phyloP scores from a whole-genome alignment of 2,797 vertebrate genomes.

The Eupleurogrammus muticus region DNA sequence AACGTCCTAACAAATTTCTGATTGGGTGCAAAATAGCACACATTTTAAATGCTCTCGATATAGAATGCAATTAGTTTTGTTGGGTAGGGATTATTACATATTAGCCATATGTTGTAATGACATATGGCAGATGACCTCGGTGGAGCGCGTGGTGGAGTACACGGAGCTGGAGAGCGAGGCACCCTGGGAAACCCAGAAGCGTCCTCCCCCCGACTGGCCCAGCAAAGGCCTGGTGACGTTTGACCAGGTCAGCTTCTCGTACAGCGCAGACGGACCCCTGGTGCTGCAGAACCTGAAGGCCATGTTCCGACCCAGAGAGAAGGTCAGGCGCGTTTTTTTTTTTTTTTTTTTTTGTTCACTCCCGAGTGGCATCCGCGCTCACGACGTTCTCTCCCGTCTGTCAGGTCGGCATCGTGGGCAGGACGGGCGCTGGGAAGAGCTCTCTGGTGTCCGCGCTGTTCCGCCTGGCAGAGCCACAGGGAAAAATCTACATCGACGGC shows the following conservation, averaged over 20 bases:
- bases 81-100: no score
- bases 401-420: conserved; percentile 92
- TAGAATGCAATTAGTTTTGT: no score
- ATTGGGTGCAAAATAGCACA: no score
- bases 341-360: no score
- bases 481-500: conserved; percentile 92
- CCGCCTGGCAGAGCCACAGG: conserved; percentile 90
- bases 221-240: conserved; percentile 89
- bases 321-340: conserved; percentile 81
- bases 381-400: not conserved
- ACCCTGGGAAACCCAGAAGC: conserved; percentile 89
- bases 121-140: conserved; percentile 89
- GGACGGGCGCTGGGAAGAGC: conserved; percentile 92
- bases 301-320: conserved; percentile 89
- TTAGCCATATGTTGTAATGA: no score
- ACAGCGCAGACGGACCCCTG: conserved; percentile 86
- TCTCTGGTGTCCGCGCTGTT: conserved; percentile 92
- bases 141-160: conserved; percentile 95
- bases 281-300: conserved; percentile 91
- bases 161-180: conserved; percentile 94
- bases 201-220: conserved; percentile 90
- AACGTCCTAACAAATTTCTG: no score
- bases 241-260: conserved; percentile 90
- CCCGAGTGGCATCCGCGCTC: no score
- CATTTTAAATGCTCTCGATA: no score